Percentiles rank a stretch among this genome's conserved stretches.
Evolutionary conservation across 2,797 vertebrate species (phyloP).

Genomic region (Danio jaintianensis): DNA sequence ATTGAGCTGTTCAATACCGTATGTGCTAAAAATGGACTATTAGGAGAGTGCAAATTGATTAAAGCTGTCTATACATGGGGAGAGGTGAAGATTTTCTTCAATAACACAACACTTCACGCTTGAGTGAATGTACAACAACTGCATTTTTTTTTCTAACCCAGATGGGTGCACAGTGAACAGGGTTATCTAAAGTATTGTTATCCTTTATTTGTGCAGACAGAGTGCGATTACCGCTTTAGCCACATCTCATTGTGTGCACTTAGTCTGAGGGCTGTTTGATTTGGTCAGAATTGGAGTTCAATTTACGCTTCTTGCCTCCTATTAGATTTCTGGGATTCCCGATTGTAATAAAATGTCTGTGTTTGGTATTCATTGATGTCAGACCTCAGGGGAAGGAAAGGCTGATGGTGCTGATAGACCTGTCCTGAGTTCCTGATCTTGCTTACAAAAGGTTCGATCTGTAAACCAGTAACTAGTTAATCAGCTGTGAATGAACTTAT

Average conservation of each 20-base stretch:
- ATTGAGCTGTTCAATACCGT: neutral
- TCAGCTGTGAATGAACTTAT: slow-evolving; percentile 18
- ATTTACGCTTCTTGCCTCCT: slow-evolving; percentile 50
- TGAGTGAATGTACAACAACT: slow-evolving; percentile 53
- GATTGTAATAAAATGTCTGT: slow-evolving; percentile 4
- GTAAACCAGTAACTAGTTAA: slow-evolving; percentile 31
- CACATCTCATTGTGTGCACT: slow-evolving; percentile 26
- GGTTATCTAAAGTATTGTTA: slow-evolving; percentile 51
- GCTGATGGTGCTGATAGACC: slow-evolving; percentile 1
- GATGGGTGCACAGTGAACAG: slow-evolving; percentile 37
- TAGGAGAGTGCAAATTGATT: neutral
- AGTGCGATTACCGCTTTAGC: slow-evolving; percentile 49
- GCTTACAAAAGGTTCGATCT: neutral
- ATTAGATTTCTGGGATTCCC: slow-evolving; percentile 54
- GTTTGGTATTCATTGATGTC: slow-evolving; percentile 15
- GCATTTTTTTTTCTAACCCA: slow-evolving; percentile 36
- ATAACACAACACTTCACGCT: slow-evolving; percentile 48
- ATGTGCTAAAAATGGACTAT: neutral
- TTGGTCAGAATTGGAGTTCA: slow-evolving; percentile 48
- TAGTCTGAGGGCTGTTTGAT: slow-evolving; percentile 42
- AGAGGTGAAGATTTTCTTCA: slow-evolving; percentile 27
- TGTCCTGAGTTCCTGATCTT: neutral
- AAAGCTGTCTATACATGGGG: slow-evolving; percentile 22
- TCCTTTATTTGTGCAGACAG: slow-evolving; percentile 49
- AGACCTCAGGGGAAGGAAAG: slow-evolving; percentile 4